Evolutionary conservation across 2,888 invertebrate genomes (phyloP), one percentile per base, ranked within the genome.

Genomic region (Eupithecia abbreviata): DNA sequence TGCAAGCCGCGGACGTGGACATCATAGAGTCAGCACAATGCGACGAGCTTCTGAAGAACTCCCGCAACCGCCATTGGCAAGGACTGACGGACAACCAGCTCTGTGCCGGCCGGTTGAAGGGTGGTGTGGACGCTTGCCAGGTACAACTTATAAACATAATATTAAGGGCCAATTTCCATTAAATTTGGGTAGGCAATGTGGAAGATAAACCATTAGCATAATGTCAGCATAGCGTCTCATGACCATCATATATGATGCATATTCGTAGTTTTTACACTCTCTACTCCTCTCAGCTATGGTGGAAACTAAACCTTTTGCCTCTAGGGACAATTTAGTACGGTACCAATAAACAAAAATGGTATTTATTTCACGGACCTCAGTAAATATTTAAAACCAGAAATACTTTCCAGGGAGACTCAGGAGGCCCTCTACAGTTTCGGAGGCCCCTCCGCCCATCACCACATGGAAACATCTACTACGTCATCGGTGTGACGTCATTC

Each of bases 351-450:
- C n/a, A n/a, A 55, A 55, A 55, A 55, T 2, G 18, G 30, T 30
- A 30, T 30, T 30, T 30, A 30, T 30, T 30, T 30, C 30, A 30
- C 1, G 47, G 3, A 47, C 10, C 47, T 12, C 47, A 12, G 47
- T 3, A 47, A 47, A 12, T 47, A 47, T 47, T 47, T 3, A 47
- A 47, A 47, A 47, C 2, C 7, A n/a, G n/a, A 42, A 4, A 41
- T 4, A 41, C 42, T 43, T 70, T 71, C 18, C 89, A 97, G 96
- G 97, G 97, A 70, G 97, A 97, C 88, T 97, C 97, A 4, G 97
- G 97, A 15, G 97, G 97, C 3, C 97, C 97, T 0, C 90, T 97
- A 5, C 93, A 95, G 83, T 88, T 96, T 30, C 84, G 85, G 51
- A 87, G 89, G 13, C 80, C 82, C 0, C 77, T 90, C 1, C 83